Conservation (phyloP, 2,888 invertebrate species). For the Thereva nobilitata region DNA sequence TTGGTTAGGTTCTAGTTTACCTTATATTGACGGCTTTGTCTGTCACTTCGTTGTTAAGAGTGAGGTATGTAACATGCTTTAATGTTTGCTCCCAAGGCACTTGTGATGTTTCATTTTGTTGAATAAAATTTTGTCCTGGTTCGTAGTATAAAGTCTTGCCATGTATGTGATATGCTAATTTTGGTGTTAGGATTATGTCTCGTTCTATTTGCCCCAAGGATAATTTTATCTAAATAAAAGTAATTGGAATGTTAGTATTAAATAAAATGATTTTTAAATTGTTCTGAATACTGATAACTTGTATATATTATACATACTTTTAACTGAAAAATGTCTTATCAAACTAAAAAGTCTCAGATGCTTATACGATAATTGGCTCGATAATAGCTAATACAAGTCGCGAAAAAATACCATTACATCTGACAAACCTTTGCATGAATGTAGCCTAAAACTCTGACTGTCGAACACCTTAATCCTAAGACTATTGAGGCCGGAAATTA, state of each 20-base stretch:
- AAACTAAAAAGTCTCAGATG: too few species aligned
- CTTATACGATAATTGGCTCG: too few species aligned
- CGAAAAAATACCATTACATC: too few species aligned
- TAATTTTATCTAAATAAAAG: conserved; percentile 7
- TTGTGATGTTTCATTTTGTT: conserved; percentile 20
- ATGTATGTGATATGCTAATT: conserved; percentile 48
- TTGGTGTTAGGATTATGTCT: conserved; percentile 55
- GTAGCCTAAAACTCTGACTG: too few species aligned
- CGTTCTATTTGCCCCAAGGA: conserved; percentile 47
- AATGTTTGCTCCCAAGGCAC: conserved; percentile 70
- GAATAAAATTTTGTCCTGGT: conserved; percentile 29
- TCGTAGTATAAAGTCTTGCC: conserved; percentile 55
- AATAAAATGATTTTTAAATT: too few species aligned
- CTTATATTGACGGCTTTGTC: conserved; percentile 49
- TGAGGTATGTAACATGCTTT: conserved; percentile 69
- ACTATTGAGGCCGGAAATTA: too few species aligned
- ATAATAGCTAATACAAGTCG: too few species aligned
- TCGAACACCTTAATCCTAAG: too few species aligned
- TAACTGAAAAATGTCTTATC: too few species aligned
- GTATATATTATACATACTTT: too few species aligned
- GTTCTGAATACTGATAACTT: too few species aligned
- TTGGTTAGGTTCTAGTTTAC: conserved; percentile 44
- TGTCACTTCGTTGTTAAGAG: conserved; percentile 58
- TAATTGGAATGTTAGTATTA: not conserved
- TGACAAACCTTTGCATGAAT: too few species aligned